A percentile compares a stretch with the other conserved stretches of the same genome.
Evolutionary conservation across 2,113 vertebrate species (phyloP).

Genomic region (Notothenia rossii): DNA sequence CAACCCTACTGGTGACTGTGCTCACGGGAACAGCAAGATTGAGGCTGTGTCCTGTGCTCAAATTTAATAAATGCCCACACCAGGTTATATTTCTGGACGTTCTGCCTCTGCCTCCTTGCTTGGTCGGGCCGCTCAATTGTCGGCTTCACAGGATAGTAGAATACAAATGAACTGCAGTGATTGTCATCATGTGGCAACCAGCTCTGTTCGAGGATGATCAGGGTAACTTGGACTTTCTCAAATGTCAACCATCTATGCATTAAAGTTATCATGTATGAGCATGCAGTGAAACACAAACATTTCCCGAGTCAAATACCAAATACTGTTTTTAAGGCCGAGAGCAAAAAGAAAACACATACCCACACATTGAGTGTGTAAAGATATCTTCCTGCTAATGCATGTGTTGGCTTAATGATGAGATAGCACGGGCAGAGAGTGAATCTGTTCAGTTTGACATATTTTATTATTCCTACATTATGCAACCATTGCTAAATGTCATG

Average conservation of each 20-base stretch:
- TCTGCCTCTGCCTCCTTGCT: too few relatives aligned
- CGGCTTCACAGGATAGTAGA: not conserved
- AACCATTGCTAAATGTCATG: conserved; percentile 78
- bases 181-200: conserved; percentile 13
- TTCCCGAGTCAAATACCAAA: not conserved
- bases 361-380: conserved; percentile 28
- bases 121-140: too few relatives aligned
- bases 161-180: conserved; percentile 59
- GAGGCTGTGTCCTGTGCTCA: too few relatives aligned
- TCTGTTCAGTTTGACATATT: conserved; percentile 69
- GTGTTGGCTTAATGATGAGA: conserved; percentile 52
- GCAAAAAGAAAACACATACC: conserved; percentile 13
- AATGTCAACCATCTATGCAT: conserved; percentile 29
- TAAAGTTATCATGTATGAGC: conserved; percentile 12
- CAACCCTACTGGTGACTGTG: too few relatives aligned
- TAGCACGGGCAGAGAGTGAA: conserved; percentile 50
- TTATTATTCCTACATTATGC: conserved; percentile 74
- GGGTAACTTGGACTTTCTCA: conserved; percentile 24
- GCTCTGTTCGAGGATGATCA: not conserved
- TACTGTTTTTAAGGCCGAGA: not conserved
- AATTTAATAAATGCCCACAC: too few relatives aligned
- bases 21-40: too few relatives aligned
- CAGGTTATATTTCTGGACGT: too few relatives aligned
- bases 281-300: conserved; percentile 1
- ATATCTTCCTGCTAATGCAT: conserved; percentile 19